These are phyloP conservation scores for Apomyelois bistriatella DNA, from an alignment of 2,888 invertebrate genomes.

Conservation along the genomic window DNA sequence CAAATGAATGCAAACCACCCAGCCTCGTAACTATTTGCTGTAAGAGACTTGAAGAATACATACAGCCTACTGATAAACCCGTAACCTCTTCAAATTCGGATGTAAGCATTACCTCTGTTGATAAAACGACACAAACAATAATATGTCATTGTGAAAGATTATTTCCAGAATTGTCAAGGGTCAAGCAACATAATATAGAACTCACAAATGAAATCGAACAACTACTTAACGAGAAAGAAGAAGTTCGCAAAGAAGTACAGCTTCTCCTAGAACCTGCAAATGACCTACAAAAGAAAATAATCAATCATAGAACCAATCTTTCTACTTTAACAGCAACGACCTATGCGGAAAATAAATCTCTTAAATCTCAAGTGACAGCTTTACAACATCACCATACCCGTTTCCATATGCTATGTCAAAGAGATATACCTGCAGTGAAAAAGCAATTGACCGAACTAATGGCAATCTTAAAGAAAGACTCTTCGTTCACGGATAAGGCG, in stretches of 20 bases:
- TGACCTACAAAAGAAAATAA: constrained; percentile 62
- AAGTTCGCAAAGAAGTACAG: constrained; percentile 48
- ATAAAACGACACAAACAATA: constrained; percentile 21
- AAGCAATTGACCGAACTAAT: constrained; percentile 53
- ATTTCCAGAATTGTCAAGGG: constrained; percentile 27
- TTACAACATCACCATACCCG: constrained; percentile 62
- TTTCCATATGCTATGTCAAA: constrained; percentile 62
- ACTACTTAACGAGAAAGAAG: constrained; percentile 48
- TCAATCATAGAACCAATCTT: constrained; percentile 61
- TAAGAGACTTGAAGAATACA: constrained; percentile 46
- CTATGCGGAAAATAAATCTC: constrained; percentile 63
- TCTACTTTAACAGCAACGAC: constrained; percentile 68
- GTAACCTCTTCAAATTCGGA: constrained; percentile 28
- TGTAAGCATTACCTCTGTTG: constrained; percentile 21
- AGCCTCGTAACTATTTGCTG: constrained; percentile 60
- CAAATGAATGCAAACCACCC: constrained; percentile 37
- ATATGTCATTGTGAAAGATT: constrained; percentile 37
- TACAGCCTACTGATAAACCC: constrained; percentile 40
- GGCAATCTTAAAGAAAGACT: constrained; percentile 46
- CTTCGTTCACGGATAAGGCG: constrained; percentile 28
- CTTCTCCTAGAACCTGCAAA: constrained; percentile 47
- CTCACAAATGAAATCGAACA: constrained; percentile 35
- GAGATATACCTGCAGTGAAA: constrained; percentile 62
- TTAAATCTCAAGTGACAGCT: constrained; percentile 61
- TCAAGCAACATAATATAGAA: constrained; percentile 39